These are phyloP conservation scores for Phaethon lepturus DNA, from an alignment of 2,113 vertebrate species.

Conservation along the genomic window DNA sequence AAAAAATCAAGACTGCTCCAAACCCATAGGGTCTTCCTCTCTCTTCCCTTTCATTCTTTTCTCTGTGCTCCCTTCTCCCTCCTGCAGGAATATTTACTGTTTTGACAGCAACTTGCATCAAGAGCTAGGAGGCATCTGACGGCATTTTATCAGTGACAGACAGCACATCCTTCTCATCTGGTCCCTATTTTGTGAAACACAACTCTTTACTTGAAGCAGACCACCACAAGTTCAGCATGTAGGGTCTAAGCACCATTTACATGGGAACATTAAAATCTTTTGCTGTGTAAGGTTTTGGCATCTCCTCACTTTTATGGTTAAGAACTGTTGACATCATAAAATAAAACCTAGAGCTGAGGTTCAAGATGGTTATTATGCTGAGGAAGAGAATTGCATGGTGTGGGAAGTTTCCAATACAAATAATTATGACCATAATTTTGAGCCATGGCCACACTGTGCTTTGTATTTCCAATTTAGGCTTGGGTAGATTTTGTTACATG, in stretches of 20 bases:
- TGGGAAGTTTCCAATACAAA: constrained; percentile 13
- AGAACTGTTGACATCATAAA: constrained; percentile 31
- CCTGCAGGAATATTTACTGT: background rate
- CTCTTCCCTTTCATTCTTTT: background rate
- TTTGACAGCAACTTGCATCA: background rate
- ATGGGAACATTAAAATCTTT: background rate
- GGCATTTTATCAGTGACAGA: background rate
- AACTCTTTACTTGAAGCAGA: background rate
- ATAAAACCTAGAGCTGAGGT: background rate
- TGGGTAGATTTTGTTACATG: background rate
- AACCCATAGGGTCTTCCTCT: background rate
- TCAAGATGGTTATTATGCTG: background rate
- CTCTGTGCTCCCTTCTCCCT: background rate
- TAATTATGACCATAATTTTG: background rate
- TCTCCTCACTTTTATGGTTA: background rate
- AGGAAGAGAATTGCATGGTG: background rate
- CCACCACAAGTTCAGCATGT: background rate
- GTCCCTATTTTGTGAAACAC: background rate
- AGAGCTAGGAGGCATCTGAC: constrained; percentile 1
- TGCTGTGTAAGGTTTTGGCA: constrained; percentile 11
- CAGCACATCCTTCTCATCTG: constrained; percentile 1
- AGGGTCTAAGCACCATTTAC: background rate
- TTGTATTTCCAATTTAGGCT: background rate
- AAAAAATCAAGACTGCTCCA: background rate
- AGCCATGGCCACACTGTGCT: background rate